Percentiles rank a stretch among this genome's conserved stretches.
Conservation (phyloP, 2,888 invertebrate genomes). For the Kuschelorhynchus macadamiae region DNA sequence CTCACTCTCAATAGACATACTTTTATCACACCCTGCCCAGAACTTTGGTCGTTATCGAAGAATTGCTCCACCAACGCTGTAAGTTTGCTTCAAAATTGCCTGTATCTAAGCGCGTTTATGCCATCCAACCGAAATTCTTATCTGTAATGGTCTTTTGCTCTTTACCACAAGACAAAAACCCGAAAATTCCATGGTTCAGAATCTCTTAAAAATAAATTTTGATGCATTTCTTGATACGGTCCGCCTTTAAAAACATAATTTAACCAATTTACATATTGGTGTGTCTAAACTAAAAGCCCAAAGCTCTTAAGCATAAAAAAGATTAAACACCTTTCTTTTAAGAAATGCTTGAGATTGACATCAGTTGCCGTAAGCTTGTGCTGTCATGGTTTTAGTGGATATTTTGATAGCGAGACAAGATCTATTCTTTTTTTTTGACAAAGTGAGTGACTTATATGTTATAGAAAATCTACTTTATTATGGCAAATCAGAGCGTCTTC, state of each 20-base stretch:
- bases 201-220: slow-evolving; percentile 8
- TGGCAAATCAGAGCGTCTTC: no score
- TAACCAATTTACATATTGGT: slow-evolving; percentile 34
- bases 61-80: no score
- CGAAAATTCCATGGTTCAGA: slow-evolving; percentile 24
- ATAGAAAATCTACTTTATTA: no score
- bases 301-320: slow-evolving; percentile 21
- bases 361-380: not conserved
- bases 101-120: not conserved
- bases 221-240: slow-evolving; percentile 34
- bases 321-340: not conserved
- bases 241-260: slow-evolving; percentile 34
- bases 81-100: no score
- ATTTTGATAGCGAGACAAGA: no score
- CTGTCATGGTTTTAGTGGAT: not conserved
- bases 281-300: slow-evolving; percentile 25
- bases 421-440: no score
- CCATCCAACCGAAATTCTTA: slow-evolving; percentile 1
- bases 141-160: slow-evolving; percentile 16
- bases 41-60: no score
- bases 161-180: slow-evolving; percentile 4
- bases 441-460: no score
- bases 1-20: no score
- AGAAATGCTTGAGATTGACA: not conserved
- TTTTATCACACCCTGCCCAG: no score